Conservation (phyloP, 2,113 vertebrate species). For the Progne subis region DNA sequence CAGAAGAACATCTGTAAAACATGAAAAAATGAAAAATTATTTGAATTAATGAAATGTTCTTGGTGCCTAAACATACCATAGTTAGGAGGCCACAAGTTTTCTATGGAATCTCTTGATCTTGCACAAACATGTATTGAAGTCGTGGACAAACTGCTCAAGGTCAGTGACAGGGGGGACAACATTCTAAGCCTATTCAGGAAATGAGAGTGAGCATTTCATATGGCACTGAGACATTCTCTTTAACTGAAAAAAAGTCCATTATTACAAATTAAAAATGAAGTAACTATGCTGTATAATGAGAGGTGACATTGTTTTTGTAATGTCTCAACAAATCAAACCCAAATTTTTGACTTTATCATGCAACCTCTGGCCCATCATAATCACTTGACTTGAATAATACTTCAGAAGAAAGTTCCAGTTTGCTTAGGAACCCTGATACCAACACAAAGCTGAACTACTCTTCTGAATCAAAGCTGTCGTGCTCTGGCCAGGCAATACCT, state of each 20-base stretch:
- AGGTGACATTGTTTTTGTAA: not conserved
- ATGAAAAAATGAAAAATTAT: not conserved
- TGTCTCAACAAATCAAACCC: not conserved
- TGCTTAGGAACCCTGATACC: not conserved
- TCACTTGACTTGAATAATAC: not conserved
- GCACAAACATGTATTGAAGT: not conserved
- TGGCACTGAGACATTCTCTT: not conserved
- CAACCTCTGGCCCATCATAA: not conserved
- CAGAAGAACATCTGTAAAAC: not conserved
- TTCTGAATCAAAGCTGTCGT: not conserved
- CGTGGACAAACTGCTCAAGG: not conserved
- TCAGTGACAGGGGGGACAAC: not conserved
- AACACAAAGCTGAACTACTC: not conserved
- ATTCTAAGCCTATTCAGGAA: not conserved
- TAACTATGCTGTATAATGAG: not conserved
- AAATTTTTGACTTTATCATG: not conserved
- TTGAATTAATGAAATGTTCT: not conserved
- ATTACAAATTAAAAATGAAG: not conserved
- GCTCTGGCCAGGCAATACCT: not conserved
- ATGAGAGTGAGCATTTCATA: not conserved
- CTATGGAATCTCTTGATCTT: not conserved
- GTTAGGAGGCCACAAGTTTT: not conserved
- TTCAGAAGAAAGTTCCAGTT: not conserved
- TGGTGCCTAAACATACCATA: not conserved
- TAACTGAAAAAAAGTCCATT: not conserved